These are phyloP conservation scores for Hypocryptadius cinnamomeus DNA, from an alignment of 2,113 vertebrate genomes.

Conservation along the genomic window DNA sequence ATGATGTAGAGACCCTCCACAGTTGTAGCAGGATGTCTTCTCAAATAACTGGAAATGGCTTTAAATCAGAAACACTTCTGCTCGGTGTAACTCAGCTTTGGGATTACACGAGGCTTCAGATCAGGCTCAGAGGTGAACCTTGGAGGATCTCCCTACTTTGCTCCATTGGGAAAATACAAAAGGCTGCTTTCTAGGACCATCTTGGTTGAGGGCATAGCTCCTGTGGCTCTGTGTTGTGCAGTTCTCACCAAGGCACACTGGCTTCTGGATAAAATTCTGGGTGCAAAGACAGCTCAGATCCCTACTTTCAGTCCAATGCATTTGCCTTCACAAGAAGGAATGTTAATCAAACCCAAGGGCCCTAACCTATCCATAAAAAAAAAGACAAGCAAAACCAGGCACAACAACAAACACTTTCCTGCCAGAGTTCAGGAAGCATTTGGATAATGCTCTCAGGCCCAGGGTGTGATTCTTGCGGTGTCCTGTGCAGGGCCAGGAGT, in stretches of 20 bases:
- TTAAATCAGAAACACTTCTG: background rate
- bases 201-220: background rate
- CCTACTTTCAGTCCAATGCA: background rate
- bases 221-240: background rate
- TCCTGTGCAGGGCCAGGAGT: background rate
- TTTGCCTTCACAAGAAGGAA: background rate
- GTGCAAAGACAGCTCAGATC: background rate
- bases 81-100: background rate
- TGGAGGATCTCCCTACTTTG: background rate
- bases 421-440: accelerated
- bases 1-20: background rate
- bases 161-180: background rate
- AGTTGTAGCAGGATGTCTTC: background rate
- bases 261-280: background rate
- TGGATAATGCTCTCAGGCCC: background rate
- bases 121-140: background rate
- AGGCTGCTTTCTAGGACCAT: background rate
- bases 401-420: background rate
- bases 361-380: background rate
- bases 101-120: background rate
- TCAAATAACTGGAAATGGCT: background rate
- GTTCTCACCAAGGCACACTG: background rate
- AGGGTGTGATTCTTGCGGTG: background rate
- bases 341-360: background rate
- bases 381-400: background rate